These are phyloP conservation scores for Potamarius usumacintae DNA, from an alignment of 2,113 vertebrate genomes.

Conservation along the genomic window DNA sequence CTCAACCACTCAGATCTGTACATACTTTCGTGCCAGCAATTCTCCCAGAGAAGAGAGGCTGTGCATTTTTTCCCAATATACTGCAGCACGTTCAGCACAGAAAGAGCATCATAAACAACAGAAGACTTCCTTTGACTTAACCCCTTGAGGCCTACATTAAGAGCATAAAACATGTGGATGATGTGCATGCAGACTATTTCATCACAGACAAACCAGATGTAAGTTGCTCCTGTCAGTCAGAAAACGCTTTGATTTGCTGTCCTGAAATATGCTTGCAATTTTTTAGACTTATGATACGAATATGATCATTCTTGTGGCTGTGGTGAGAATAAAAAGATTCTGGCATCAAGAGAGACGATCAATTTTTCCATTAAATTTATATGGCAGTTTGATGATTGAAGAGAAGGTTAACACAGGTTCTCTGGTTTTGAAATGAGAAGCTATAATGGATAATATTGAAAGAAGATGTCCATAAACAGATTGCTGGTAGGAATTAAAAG, in stretches of 20 bases:
- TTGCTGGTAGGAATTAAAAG: not conserved
- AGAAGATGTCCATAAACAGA: not conserved
- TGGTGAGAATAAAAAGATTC: not conserved
- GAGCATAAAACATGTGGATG: not conserved
- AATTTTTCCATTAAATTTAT: not conserved
- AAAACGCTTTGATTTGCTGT: not conserved
- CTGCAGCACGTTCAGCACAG: not conserved
- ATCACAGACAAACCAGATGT: not conserved
- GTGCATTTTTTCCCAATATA: not conserved
- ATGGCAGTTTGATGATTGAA: constrained; percentile 11
- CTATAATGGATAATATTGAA: not conserved
- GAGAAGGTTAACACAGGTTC: not conserved
- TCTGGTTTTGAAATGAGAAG: constrained; percentile 2
- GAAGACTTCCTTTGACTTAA: not conserved
- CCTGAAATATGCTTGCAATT: not conserved
- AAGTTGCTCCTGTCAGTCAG: not conserved
- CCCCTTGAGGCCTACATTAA: not conserved
- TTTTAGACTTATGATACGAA: not conserved
- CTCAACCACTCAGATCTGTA: not conserved
- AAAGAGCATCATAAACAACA: not conserved
- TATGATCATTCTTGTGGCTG: not conserved
- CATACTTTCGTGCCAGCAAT: constrained; percentile 2
- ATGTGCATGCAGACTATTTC: not conserved
- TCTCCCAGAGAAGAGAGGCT: not conserved
- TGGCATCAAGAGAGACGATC: not conserved